Evolutionary conservation across 35 echinoderm and acorn worm species (phyloP).

Genomic region (Chiridota heheva): DNA sequence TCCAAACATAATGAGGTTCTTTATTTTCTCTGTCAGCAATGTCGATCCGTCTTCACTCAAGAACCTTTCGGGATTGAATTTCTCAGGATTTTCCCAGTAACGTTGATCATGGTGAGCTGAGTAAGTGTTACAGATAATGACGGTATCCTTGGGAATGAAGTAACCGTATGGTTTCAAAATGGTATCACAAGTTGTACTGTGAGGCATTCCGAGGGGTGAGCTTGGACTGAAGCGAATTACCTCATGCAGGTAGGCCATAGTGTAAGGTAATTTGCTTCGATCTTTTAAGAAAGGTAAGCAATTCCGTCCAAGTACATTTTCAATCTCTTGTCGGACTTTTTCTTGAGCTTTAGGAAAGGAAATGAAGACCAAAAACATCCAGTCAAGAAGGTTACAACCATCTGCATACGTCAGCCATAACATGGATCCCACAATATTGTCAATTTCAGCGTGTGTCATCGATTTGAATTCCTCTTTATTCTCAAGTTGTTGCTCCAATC

Average conservation of each 20-base stretch:
- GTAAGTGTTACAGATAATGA: conserved; percentile 83
- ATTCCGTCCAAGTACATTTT: conserved; percentile 57
- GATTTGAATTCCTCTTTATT: conserved; percentile 63
- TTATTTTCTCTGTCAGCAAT: conserved; percentile 48
- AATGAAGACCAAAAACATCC: conserved; percentile 64
- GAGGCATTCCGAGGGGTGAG: conserved; percentile 88
- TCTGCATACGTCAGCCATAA: conserved; percentile 90
- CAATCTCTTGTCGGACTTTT: conserved; percentile 63
- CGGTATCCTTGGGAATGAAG: conserved; percentile 79
- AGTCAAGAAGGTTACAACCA: conserved; percentile 51
- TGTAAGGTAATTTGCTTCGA: conserved; percentile 57
- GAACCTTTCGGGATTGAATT: conserved; percentile 75
- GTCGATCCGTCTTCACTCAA: conserved; percentile 50
- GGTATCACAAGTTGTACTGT: conserved; percentile 75
- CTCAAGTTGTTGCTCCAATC: conserved; percentile 74
- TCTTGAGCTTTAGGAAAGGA: conserved; percentile 60
- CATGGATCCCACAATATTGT: conserved; percentile 72
- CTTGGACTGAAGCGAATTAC: conserved; percentile 63
- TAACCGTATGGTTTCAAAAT: conserved; percentile 42
- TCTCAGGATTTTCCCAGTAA: conserved; percentile 63
- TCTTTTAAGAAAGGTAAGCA: conserved; percentile 62
- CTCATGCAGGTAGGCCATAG: conserved; percentile 71
- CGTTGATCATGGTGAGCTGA: conserved; percentile 74
- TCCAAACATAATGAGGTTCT: conserved; percentile 63
- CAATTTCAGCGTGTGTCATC: conserved; percentile 45